phyloP scores from a whole-genome alignment of 2,113 vertebrate species.

The Dissostichus mawsoni region DNA sequence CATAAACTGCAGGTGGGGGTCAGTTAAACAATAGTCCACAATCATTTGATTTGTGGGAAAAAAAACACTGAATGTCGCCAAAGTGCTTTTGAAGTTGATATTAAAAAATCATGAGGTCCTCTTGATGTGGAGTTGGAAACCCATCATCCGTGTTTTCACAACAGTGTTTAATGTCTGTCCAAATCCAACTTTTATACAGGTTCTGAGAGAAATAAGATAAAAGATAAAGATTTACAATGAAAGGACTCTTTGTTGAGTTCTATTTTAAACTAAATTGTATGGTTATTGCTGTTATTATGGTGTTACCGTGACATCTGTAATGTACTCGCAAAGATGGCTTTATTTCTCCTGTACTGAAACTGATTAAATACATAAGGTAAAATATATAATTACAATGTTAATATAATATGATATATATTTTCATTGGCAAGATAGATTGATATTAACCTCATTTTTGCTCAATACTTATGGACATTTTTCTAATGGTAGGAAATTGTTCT shows the following conservation, averaged over 20 bases:
- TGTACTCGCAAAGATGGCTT: not conserved
- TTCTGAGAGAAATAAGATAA: slow-evolving; percentile 20
- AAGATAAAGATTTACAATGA: slow-evolving; percentile 39
- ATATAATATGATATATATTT: too few relatives aligned
- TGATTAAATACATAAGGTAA: not conserved
- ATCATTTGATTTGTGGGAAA: slow-evolving; percentile 54
- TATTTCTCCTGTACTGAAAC: not conserved
- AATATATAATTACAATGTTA: not conserved
- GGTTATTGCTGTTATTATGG: slow-evolving; percentile 17
- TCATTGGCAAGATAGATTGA: not conserved
- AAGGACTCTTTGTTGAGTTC: not conserved
- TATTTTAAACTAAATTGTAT: not conserved
- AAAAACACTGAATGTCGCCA: slow-evolving; percentile 58
- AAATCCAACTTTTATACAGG: slow-evolving; percentile 67
- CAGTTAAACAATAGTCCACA: slow-evolving; percentile 41
- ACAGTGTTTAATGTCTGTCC: slow-evolving; percentile 78
- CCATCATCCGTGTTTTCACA: slow-evolving; percentile 66
- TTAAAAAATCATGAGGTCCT: slow-evolving; percentile 62
- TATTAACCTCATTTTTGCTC: not conserved
- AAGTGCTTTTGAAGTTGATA: slow-evolving; percentile 77
- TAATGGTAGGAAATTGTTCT: not conserved
- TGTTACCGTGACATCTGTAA: not conserved
- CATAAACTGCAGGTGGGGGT: slow-evolving; percentile 14
- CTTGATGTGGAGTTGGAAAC: slow-evolving; percentile 74
- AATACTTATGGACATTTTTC: not conserved